These are phyloP conservation scores for Sceloporus undulatus DNA, from an alignment of 2,113 vertebrate genomes.

Conservation along the genomic window DNA sequence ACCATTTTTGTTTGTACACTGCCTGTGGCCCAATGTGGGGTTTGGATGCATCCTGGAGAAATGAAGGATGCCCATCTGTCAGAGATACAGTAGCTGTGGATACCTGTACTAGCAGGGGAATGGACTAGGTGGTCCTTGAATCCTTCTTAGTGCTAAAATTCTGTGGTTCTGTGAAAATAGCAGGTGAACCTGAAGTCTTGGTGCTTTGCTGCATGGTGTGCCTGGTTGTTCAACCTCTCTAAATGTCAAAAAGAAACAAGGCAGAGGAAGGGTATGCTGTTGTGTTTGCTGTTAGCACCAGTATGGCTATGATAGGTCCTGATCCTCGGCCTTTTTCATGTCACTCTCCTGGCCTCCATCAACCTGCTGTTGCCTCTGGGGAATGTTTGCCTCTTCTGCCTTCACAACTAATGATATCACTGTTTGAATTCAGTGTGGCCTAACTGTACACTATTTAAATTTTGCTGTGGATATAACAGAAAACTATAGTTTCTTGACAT, in stretches of 20 bases:
- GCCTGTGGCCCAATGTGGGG: neutral
- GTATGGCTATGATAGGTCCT: neutral
- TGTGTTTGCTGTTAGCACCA: neutral
- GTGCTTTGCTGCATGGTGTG: neutral
- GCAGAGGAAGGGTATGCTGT: neutral
- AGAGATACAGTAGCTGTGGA: too few species aligned
- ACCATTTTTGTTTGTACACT: neutral
- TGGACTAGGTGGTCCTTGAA: too few species aligned
- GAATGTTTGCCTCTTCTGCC: too few species aligned
- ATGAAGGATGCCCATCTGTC: too few species aligned
- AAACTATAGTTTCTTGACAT: neutral
- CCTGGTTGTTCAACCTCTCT: neutral
- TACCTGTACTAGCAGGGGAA: too few species aligned
- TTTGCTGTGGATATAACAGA: neutral
- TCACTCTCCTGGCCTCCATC: neutral
- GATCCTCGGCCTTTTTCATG: neutral
- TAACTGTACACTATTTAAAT: neutral
- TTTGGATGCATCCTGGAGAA: neutral
- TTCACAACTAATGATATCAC: too few species aligned
- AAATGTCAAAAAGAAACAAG: neutral
- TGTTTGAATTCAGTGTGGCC: neutral
- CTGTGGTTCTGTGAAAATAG: neutral
- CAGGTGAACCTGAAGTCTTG: neutral
- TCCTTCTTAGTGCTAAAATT: too few species aligned
- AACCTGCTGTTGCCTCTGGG: neutral